Evolutionary conservation across 64 coral and sea anemone genomes (phyloP), one percentile per base, ranked within the genome.

Genomic region (Montipora capricornis): DNA sequence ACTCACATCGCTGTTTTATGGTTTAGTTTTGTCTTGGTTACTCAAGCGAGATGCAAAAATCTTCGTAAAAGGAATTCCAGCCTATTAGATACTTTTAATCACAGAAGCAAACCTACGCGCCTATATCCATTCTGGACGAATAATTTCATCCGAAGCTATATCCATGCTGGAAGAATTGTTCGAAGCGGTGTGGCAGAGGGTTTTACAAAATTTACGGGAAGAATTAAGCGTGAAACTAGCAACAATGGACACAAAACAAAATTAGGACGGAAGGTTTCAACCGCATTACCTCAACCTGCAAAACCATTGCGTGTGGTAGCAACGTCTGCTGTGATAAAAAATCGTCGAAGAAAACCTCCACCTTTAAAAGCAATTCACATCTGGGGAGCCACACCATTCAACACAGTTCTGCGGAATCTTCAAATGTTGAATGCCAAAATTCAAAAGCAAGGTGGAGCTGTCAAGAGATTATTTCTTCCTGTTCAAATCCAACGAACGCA

Each of bases 311-410:
- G 71, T 13, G 88, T 97, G n/a, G 93, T 97, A 77, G 95, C 92
- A 71, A 91, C 95, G 69, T 97, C 95, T 22, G 89, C 95, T 53
- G 95, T 94, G 37, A 94, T 97, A 57, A 94, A 94, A 81, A 92
- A 81, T 74, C 92, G 93, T 14, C 78, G 94, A 5, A 97, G 85
- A 29, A 90, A 82, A 16, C 87, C 76, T 75, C 49, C 55, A 66
- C 88, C 95, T 58, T 74, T 97, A n/a, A 97, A 97, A 44, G 95
- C 95, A 12, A 94, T 97, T 81, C 95, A 97, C 73, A 81, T 97
- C 26, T 97, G 95, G 95, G 95, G 95, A 44, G 67, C 92, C 2
- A 97, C 95, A 47, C 95, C 95, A 0, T 97, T 91, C 49, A 97
- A 94, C 12, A 93, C 93, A 14, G 92, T 97, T 20, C 1, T 97